Conservation (phyloP, 2,888 invertebrate genomes). For the Lathronympha strigana region DNA sequence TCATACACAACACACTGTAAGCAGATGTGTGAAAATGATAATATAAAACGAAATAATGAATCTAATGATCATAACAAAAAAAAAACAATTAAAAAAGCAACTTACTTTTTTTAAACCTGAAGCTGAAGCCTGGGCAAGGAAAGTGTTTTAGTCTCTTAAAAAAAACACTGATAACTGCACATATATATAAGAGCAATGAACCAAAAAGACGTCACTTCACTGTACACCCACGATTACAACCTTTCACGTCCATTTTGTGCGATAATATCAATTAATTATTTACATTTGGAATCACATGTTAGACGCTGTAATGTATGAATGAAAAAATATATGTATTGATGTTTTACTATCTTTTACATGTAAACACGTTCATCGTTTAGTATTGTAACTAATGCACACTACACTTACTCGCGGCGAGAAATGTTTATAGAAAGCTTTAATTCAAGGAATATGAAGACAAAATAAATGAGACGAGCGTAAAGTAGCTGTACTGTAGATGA, state of each 20-base stretch:
- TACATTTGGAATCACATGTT: constrained; percentile 76
- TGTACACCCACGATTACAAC: constrained; percentile 67
- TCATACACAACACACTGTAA: constrained; percentile 41
- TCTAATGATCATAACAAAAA: constrained; percentile 39
- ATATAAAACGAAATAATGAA: constrained; percentile 33
- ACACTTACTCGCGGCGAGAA: constrained; percentile 59
- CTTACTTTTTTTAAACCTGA: constrained; percentile 41
- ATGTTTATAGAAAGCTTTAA: constrained; percentile 41
- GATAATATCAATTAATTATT: constrained; percentile 69
- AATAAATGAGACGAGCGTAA: constrained; percentile 42
- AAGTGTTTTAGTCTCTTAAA: constrained; percentile 32
- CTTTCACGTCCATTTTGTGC: constrained; percentile 74
- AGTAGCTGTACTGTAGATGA: no score
- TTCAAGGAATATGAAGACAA: constrained; percentile 47
- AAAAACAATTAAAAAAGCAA: constrained; percentile 45
- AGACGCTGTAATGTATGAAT: constrained; percentile 48
- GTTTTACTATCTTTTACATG: constrained; percentile 41
- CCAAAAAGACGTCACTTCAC: constrained; percentile 59
- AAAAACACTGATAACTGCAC: constrained; percentile 33
- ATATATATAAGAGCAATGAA: constrained; percentile 45
- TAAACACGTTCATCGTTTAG: constrained; percentile 52
- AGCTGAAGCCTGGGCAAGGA: constrained; percentile 37
- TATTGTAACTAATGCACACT: constrained; percentile 51
- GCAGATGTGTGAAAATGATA: constrained; percentile 43
- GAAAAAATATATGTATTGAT: constrained; percentile 23